A percentile compares a stretch with the other conserved stretches of the same genome.
Conservation (phyloP, 2,888 invertebrate species). For the Gryllus longicercus region DNA sequence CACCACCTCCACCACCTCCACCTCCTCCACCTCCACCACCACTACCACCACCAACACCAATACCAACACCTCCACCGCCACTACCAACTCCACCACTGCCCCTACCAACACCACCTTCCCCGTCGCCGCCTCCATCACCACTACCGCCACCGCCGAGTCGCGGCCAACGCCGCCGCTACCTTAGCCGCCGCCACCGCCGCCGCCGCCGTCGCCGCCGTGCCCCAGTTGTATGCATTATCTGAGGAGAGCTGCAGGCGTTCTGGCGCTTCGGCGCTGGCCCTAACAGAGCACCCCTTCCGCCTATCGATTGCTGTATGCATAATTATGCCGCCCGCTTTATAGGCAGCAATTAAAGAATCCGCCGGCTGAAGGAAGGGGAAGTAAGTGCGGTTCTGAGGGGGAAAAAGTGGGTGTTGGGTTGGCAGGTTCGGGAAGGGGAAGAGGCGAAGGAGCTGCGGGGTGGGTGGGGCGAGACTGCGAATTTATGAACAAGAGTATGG, state of each 20-base stretch:
- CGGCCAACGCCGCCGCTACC: not conserved
- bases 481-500: not conserved
- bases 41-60: too few species aligned
- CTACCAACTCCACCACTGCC: not conserved
- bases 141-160: not conserved
- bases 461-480: not conserved
- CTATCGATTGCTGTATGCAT: not conserved
- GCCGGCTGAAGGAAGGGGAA: not conserved
- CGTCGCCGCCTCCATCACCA: not conserved
- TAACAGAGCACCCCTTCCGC: not conserved
- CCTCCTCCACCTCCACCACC: not conserved
- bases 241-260: too few species aligned
- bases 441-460: not conserved
- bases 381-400: not conserved
- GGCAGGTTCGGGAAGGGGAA: not conserved
- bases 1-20: not conserved
- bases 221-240: not conserved
- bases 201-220: not conserved
- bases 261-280: too few species aligned
- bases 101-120: not conserved
- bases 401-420: not conserved
- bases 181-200: not conserved
- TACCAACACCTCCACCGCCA: too few species aligned
- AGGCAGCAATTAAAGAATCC: not conserved
- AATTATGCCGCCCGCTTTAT: not conserved